phyloP scores from a whole-genome alignment of 2,113 vertebrate genomes.

The Crotalus tigris region DNA sequence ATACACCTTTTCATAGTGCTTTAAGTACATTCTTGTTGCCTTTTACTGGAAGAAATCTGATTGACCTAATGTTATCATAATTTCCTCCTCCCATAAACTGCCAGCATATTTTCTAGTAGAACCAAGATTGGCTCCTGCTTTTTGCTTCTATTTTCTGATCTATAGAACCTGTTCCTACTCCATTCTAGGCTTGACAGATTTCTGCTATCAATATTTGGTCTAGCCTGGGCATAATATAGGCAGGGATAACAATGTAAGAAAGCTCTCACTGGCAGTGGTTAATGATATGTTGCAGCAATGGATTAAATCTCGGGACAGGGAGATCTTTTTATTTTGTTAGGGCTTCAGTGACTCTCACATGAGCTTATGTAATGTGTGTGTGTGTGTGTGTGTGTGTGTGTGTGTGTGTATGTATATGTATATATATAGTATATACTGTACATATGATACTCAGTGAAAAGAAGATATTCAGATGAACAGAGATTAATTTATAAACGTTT shows the following conservation, averaged over 20 bases:
- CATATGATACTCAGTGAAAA: not conserved
- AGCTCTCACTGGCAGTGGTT: rapidly evolving
- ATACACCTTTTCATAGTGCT: not conserved
- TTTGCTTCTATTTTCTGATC: not conserved
- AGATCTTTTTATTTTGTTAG: constrained; percentile 38
- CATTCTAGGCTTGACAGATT: not conserved
- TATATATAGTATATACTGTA: not conserved
- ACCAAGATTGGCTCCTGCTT: not conserved
- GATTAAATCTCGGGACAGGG: constrained; percentile 25
- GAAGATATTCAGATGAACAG: not conserved
- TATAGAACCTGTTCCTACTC: not conserved
- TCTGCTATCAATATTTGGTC: not conserved
- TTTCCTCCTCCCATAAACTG: not conserved
- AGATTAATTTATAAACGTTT: not conserved
- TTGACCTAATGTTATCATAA: not conserved
- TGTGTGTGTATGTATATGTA: not conserved
- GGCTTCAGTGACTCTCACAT: constrained; percentile 17
- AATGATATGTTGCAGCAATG: constrained; percentile 25
- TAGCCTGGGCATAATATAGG: not conserved
- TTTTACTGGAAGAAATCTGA: not conserved
- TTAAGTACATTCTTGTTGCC: not conserved
- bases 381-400: not conserved
- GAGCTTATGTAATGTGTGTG: not conserved
- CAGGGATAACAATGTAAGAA: not conserved
- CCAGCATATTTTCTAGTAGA: not conserved